Percentiles rank a stretch among this genome's conserved stretches.
These are phyloP conservation scores for Cotesia chilonis DNA, from an alignment of 1,140 invertebrate genomes.

Conservation along the genomic window DNA sequence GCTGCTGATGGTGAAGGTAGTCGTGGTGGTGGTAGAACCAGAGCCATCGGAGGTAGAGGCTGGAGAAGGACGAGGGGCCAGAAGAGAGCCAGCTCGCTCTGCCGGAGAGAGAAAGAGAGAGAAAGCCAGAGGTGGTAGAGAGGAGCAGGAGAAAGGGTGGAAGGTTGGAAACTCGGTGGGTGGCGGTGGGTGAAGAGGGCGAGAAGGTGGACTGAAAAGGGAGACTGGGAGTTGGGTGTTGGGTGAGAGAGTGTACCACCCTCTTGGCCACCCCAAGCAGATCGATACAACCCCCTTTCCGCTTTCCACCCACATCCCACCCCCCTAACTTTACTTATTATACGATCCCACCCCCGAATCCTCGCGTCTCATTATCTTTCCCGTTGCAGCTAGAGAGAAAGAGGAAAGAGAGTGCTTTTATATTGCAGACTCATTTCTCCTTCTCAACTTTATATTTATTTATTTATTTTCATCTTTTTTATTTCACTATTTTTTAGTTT, in stretches of 20 bases:
- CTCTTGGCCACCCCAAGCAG: constrained; percentile 47
- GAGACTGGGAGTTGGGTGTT: constrained; percentile 28
- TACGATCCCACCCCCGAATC: constrained; percentile 57
- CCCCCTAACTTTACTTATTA: constrained; percentile 58
- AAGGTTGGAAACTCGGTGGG: constrained; percentile 40
- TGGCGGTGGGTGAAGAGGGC: constrained; percentile 24
- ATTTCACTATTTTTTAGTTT: background rate
- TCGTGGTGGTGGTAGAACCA: constrained; percentile 27
- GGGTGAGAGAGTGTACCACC: constrained; percentile 38
- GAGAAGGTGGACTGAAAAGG: constrained; percentile 36
- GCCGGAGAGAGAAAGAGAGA: constrained; percentile 34
- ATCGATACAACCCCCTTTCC: constrained; percentile 65
- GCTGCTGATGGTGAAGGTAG: constrained; percentile 29
- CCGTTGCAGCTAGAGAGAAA: constrained; percentile 55
- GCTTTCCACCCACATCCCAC: constrained; percentile 45
- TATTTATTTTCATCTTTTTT: background rate
- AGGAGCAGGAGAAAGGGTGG: constrained; percentile 25
- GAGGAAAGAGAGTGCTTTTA: constrained; percentile 30
- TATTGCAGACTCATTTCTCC: background rate
- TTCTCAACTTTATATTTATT: constrained; percentile 7
- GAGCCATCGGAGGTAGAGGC: constrained; percentile 30
- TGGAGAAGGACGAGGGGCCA: constrained; percentile 48
- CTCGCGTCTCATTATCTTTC: constrained; percentile 70
- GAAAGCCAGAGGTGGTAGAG: constrained; percentile 13
- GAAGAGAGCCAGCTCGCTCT: constrained; percentile 50